Evolutionary conservation across 2,113 vertebrate genomes (phyloP).

Genomic region (Xenopus borealis): DNA sequence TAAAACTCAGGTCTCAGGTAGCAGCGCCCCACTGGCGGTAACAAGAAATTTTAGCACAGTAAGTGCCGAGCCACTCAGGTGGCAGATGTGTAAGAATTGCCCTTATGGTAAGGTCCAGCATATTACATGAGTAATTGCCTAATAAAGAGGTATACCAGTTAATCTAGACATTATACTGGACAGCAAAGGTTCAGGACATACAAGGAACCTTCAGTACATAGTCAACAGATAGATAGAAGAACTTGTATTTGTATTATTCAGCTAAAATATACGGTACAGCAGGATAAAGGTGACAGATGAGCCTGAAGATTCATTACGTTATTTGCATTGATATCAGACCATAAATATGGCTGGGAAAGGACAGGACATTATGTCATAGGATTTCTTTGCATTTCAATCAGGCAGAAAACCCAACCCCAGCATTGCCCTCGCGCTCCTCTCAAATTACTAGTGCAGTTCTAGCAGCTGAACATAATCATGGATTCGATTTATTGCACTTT

Average conservation of each 20-base stretch:
- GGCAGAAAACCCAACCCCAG: background rate
- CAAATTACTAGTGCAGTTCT: background rate
- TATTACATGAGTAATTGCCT: no score
- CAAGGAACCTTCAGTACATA: no score
- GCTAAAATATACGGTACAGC: background rate
- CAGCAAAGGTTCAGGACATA: no score
- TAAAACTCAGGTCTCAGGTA: no score
- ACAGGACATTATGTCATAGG: background rate
- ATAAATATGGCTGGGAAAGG: slow-evolving; percentile 1
- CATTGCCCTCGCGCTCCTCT: background rate
- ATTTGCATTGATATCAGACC: background rate
- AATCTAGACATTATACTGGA: no score
- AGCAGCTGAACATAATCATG: background rate
- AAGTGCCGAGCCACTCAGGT: no score
- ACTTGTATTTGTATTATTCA: background rate
- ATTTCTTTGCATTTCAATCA: background rate
- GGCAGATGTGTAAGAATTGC: no score
- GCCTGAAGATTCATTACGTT: background rate
- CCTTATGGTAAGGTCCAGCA: no score
- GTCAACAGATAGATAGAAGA: background rate
- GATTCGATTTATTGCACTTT: background rate
- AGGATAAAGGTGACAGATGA: background rate
- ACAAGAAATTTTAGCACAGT: no score
- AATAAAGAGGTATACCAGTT: no score
- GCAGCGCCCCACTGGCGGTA: no score